Percentiles rank a stretch among this genome's conserved stretches.
Evolutionary conservation across 1,140 invertebrate genomes (phyloP).

Genomic region (Rhopalosiphum maidis): DNA sequence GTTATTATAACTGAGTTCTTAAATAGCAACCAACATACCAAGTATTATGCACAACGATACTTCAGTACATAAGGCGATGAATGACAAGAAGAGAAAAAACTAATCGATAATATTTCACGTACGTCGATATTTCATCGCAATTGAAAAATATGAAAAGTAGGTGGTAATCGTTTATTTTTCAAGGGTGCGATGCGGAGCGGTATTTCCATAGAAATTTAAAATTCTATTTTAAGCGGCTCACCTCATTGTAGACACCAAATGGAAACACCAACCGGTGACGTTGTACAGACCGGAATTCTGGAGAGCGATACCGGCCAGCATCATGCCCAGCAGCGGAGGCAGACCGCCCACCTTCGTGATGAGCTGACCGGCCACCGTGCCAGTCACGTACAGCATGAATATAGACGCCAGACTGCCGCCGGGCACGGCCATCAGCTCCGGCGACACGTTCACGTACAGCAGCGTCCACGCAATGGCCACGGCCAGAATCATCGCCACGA

Average conservation of each 20-base stretch:
- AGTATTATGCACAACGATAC: no score
- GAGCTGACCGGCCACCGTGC: slow-evolving; percentile 23
- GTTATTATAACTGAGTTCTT: no score
- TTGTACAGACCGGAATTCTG: slow-evolving; percentile 60
- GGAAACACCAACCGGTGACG: slow-evolving; percentile 59
- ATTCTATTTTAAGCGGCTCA: not conserved
- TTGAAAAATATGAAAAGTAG: no score
- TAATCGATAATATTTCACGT: no score
- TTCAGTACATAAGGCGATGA: no score
- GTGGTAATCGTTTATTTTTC: not conserved
- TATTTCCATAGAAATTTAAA: no score
- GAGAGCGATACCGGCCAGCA: slow-evolving; percentile 61
- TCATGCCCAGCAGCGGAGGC: slow-evolving; percentile 61
- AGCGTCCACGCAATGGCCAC: slow-evolving; percentile 58
- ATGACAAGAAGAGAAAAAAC: no score
- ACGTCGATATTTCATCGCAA: no score
- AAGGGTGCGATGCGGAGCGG: no score
- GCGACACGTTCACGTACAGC: slow-evolving; percentile 37
- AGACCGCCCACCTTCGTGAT: slow-evolving; percentile 58
- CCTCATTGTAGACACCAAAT: slow-evolving; percentile 37
- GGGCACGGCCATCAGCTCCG: slow-evolving; percentile 57
- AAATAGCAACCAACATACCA: no score
- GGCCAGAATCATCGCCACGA: slow-evolving; percentile 11
- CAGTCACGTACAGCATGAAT: slow-evolving; percentile 59
- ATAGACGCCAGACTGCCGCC: slow-evolving; percentile 59